These are phyloP conservation scores for Penaeus vannamei DNA, from an alignment of 1,140 invertebrate genomes.

Conservation along the genomic window DNA sequence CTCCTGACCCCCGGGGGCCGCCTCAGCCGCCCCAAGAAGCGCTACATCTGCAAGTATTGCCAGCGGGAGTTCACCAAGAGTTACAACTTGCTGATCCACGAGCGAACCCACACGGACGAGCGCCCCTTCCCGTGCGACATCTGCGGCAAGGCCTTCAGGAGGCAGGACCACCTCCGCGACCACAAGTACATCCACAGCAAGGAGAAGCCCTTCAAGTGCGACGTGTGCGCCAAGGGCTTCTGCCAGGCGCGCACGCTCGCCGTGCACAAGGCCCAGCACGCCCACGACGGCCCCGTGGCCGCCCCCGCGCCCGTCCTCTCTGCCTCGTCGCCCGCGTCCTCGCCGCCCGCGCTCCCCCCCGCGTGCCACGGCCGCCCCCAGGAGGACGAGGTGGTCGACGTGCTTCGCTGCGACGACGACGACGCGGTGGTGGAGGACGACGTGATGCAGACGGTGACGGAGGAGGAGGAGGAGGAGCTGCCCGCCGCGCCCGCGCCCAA, in stretches of 20 bases:
- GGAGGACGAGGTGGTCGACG: conserved; percentile 49
- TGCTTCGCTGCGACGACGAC: conserved; percentile 57
- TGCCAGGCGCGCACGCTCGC: conserved; percentile 95
- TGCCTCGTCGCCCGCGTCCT: conserved; percentile 6
- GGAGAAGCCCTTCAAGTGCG: conserved; percentile 97
- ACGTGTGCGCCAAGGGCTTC: conserved; percentile 96
- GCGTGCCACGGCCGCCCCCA: neutral
- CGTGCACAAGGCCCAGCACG: conserved; percentile 78
- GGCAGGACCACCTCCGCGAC: conserved; percentile 71
- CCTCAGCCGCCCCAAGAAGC: too few species aligned
- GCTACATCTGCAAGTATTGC: conserved; percentile 98
- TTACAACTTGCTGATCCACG: conserved; percentile 98
- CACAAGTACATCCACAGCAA: conserved; percentile 87
- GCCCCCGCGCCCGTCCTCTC: conserved; percentile 3
- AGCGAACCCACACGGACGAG: conserved; percentile 98
- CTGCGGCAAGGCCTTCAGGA: conserved; percentile 97
- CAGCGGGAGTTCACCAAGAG: conserved; percentile 97
- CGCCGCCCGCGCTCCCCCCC: conserved; percentile 18
- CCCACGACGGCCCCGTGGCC: conserved; percentile 76
- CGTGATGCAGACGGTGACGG: conserved; percentile 54
- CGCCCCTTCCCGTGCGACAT: conserved; percentile 98
- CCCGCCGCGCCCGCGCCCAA: conserved; percentile 38
- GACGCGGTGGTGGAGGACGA: conserved; percentile 53
- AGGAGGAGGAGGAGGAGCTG: conserved; percentile 54
- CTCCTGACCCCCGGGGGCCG: conserved; percentile 68